Evolutionary conservation across 2,888 invertebrate species (phyloP), one percentile per base, ranked within the genome.

Genomic region (Lordiphosa andalusiaca): DNA sequence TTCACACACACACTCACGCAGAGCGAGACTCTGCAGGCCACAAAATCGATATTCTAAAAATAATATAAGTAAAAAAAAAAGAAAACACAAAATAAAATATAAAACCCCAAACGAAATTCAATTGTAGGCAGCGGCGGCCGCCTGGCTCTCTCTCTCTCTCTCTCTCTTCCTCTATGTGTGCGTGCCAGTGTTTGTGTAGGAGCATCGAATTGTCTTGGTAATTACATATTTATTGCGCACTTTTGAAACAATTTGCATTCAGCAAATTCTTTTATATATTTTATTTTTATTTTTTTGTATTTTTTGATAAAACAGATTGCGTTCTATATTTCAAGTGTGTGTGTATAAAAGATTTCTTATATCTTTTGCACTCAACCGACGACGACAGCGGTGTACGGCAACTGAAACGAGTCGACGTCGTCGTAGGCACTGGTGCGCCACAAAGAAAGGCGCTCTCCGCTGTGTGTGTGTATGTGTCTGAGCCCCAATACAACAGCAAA

Each of bases 31-130:
- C 61, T 62, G 67, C 64, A 68, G 75, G 71, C 76, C 69, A 83
- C 73, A 85, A 86, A 84, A 84, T 84, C 84, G 83, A 84, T 84
- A 86, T 84, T 84, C 84, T 84, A 84, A 84, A 84, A 84, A 84
- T 84, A 84, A 86, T 86, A 84, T 82, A 76, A 76, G 73, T 77
- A 83, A 77, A 83, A 83, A 82, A 80, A 68, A 69, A 73, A 68
- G 70, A 53, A 47, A 46, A 36, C 35, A 56, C 53, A 48, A 37
- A 48, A 38, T 33, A 46, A 46, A 46, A 53, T 46, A 53, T 53
- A 67, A 73, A 81, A 71, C 73, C 80, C 68, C 65, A 67, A 69
- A 74, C 61, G 68, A 76, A 73, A 52, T 72, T 75, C 73, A 71
- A 84, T 81, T 81, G 81, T 72, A 65, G 30, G 30, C 30, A 10